Conservation (phyloP, 1,140 invertebrate genomes). For the Drosophila tsacasi region DNA sequence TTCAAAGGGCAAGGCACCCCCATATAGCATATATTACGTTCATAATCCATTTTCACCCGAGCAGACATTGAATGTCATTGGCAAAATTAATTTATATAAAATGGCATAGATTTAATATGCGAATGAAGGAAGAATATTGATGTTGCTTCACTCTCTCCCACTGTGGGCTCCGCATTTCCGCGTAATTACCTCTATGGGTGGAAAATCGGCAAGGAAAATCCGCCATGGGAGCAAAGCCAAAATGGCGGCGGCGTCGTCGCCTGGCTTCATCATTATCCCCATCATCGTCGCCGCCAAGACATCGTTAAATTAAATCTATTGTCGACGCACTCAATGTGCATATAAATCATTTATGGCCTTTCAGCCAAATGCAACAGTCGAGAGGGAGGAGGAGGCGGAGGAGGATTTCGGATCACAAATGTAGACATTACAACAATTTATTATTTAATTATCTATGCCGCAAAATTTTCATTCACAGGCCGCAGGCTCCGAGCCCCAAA, state of each 20-base stretch:
- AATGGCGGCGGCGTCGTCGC: slow-evolving; percentile 54
- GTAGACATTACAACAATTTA: slow-evolving; percentile 78
- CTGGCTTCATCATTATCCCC: slow-evolving; percentile 26
- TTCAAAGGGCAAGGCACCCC: slow-evolving; percentile 16
- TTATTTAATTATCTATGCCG: slow-evolving; percentile 78
- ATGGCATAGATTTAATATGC: slow-evolving; percentile 60
- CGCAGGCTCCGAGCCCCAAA: slow-evolving; percentile 31
- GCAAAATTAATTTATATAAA: slow-evolving; percentile 69
- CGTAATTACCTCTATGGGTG: slow-evolving; percentile 63
- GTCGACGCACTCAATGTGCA: slow-evolving; percentile 76
- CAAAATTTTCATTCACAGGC: slow-evolving; percentile 72
- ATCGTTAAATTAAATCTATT: slow-evolving; percentile 79
- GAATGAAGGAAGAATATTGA: slow-evolving; percentile 52
- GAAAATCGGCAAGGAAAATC: slow-evolving; percentile 17
- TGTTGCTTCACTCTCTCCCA: slow-evolving; percentile 30
- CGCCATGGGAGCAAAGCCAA: slow-evolving; percentile 52
- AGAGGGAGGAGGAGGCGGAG: not conserved
- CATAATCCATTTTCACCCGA: slow-evolving; percentile 50
- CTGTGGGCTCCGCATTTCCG: slow-evolving; percentile 44
- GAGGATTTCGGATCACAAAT: slow-evolving; percentile 34
- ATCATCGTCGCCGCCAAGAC: slow-evolving; percentile 66
- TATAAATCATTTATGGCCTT: slow-evolving; percentile 74
- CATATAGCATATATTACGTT: slow-evolving; percentile 29
- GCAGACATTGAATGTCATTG: slow-evolving; percentile 58
- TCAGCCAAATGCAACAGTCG: slow-evolving; percentile 48